phyloP scores from a whole-genome alignment of 1,140 invertebrate species.

The Gyrodactylus salaris region DNA sequence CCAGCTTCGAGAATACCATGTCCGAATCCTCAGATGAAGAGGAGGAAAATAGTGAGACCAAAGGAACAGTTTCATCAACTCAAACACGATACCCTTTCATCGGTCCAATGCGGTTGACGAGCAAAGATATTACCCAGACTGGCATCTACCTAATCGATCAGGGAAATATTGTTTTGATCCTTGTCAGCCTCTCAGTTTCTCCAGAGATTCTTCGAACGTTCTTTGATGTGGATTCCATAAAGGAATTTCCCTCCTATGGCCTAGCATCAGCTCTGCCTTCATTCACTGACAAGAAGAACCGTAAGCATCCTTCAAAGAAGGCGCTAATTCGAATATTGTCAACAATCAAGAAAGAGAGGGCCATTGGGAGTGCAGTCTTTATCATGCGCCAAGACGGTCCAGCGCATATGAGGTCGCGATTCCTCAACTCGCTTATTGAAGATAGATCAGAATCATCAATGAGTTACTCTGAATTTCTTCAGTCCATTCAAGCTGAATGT shows the following conservation, averaged over 20 bases:
- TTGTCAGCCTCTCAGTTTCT: not conserved
- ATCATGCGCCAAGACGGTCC: not conserved
- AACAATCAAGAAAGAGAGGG: not conserved
- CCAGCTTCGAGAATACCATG: not conserved
- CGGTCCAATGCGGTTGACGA: not conserved
- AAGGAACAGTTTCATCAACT: too few relatives aligned
- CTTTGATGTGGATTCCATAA: not conserved
- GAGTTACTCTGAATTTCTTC: slow-evolving; percentile 87
- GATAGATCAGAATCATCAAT: slow-evolving; percentile 62
- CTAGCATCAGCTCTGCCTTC: not conserved
- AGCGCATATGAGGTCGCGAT: slow-evolving; percentile 20
- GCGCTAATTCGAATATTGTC: not conserved
- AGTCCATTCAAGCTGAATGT: slow-evolving; percentile 36
- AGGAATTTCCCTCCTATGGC: not conserved
- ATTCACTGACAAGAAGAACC: not conserved
- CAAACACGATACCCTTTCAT: not conserved
- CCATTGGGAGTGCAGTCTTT: not conserved
- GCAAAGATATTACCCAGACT: not conserved
- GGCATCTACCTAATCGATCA: not conserved
- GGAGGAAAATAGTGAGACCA: too few relatives aligned
- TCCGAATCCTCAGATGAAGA: not conserved
- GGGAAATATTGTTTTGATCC: not conserved
- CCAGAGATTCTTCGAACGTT: not conserved
- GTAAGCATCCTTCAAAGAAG: not conserved
- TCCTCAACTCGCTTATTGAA: slow-evolving; percentile 58